Percentiles rank a stretch among this genome's conserved stretches.
Evolutionary conservation across 2,797 vertebrate genomes (phyloP).

Genomic region (Paedocypris micromegethes): DNA sequence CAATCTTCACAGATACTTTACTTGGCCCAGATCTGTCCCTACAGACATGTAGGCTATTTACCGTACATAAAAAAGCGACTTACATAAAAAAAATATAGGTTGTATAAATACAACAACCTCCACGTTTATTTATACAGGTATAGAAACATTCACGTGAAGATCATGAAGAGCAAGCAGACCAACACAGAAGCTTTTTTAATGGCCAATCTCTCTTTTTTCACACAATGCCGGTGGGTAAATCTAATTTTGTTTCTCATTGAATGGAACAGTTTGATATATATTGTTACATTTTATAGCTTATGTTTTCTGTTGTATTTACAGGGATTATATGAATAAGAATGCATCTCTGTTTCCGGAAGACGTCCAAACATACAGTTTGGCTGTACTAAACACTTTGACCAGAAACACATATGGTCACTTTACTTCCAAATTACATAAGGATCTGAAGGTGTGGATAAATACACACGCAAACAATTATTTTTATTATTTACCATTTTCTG

Average conservation of each 20-base stretch:
- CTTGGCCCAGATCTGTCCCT: too few species aligned
- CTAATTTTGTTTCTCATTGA: background rate
- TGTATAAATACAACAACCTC: background rate
- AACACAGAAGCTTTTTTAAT: constrained; percentile 72
- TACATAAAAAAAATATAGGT: too few species aligned
- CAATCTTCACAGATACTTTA: too few species aligned
- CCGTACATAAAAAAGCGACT: too few species aligned
- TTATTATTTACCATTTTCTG: too few species aligned
- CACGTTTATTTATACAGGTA: constrained; percentile 65
- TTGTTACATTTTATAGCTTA: too few species aligned
- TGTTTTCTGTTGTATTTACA: constrained; percentile 39
- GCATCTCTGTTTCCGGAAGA: constrained; percentile 45
- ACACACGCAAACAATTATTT: too few species aligned
- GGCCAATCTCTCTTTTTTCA: constrained; percentile 73
- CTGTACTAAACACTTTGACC: constrained; percentile 50
- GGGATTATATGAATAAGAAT: constrained; percentile 51
- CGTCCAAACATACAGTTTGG: constrained; percentile 42
- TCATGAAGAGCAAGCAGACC: constrained; percentile 62
- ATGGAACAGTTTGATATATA: too few species aligned
- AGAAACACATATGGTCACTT: constrained; percentile 51
- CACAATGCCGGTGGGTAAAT: constrained; percentile 72
- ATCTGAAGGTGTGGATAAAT: constrained; percentile 54
- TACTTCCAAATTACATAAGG: constrained; percentile 45
- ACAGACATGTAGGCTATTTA: too few species aligned
- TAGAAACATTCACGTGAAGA: constrained; percentile 65